Evolutionary conservation across 2,888 invertebrate genomes (phyloP).

Genomic region (Sepioteuthis lessoniana): DNA sequence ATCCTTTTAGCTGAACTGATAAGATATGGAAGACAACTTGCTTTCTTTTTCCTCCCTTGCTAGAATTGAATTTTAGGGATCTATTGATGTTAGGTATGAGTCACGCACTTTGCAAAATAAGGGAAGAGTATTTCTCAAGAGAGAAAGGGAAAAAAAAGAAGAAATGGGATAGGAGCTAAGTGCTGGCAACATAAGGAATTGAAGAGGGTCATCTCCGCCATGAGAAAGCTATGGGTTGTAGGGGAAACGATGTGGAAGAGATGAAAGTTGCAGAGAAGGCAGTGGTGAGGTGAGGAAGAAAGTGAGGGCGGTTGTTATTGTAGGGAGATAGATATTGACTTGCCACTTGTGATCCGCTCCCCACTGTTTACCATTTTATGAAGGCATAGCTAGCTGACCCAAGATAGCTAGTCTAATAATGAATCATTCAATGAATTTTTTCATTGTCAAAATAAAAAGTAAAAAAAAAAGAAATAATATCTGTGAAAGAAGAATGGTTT

Average conservation of each 20-base stretch:
- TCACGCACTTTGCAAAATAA: background rate
- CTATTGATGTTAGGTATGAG: background rate
- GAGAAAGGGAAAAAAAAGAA: background rate
- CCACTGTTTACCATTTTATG: background rate
- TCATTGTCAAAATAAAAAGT: background rate
- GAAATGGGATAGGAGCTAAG: background rate
- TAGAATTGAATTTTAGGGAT: background rate
- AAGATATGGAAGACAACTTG: background rate
- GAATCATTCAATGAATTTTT: background rate
- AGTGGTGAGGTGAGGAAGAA: background rate
- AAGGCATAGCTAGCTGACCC: background rate
- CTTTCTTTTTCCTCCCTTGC: background rate
- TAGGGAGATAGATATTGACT: background rate
- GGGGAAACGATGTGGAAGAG: background rate
- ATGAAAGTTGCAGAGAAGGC: background rate
- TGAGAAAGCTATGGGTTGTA: no score
- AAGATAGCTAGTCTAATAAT: background rate
- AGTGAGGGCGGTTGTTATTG: background rate
- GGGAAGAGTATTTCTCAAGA: background rate
- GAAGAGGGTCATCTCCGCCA: background rate
- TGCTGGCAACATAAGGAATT: slow-evolving; percentile 3
- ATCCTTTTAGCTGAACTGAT: background rate
- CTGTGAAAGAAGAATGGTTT: no score
- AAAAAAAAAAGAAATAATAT: no score
- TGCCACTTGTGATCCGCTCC: background rate